Evolutionary conservation across 2,113 vertebrate genomes (phyloP).

Genomic region (Rattus rattus): DNA sequence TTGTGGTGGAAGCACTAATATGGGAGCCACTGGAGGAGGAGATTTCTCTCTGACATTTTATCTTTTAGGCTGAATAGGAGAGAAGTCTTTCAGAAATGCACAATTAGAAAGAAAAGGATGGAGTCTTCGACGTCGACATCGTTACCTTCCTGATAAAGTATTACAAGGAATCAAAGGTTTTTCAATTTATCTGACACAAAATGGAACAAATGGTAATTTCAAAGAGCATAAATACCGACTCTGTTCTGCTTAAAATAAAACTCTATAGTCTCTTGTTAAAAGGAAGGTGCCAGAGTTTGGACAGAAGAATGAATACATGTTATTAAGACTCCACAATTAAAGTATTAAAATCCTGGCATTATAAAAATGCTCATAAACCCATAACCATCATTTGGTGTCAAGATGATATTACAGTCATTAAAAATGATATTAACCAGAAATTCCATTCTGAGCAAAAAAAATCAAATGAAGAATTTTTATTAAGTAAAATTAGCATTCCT

Average conservation of each 20-base stretch:
- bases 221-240: conserved; percentile 58
- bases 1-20: neutral
- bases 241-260: conserved; percentile 60
- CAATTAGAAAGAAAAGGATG: neutral
- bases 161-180: conserved; percentile 38
- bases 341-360: conserved; percentile 78
- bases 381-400: conserved; percentile 66
- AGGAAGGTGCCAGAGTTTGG: conserved; percentile 58
- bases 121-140: neutral
- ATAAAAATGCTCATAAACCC: conserved; percentile 68
- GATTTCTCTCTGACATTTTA: conserved; percentile 10
- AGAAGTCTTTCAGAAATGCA: conserved; percentile 43
- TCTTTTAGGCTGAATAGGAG: conserved; percentile 16
- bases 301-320: conserved; percentile 57
- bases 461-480: conserved; percentile 58
- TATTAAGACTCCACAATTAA: conserved; percentile 76
- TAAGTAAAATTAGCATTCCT: conserved; percentile 64
- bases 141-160: conserved; percentile 43
- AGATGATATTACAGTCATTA: conserved; percentile 66
- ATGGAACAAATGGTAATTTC: conserved; percentile 55
- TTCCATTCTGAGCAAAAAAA: conserved; percentile 50
- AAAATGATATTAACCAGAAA: conserved; percentile 63
- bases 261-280: conserved; percentile 38
- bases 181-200: conserved; percentile 18
- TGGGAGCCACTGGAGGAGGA: conserved; percentile 2